These are phyloP conservation scores for Pogoniulus pusillus DNA, from an alignment of 2,797 vertebrate genomes.

Conservation along the genomic window DNA sequence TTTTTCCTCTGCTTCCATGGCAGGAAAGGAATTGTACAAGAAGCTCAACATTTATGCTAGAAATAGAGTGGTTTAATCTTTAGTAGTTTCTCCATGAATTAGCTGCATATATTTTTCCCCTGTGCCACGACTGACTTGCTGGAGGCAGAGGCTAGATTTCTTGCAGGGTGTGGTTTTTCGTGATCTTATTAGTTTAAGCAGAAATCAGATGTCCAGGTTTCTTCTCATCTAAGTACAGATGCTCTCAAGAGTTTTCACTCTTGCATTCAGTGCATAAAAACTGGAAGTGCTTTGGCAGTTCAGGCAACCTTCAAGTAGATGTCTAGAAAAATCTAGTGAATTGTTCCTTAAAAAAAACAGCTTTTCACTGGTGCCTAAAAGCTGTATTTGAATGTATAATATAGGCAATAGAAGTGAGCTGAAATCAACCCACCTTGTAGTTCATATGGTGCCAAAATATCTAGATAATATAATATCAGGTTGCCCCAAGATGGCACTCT, in stretches of 20 bases:
- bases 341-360: not conserved
- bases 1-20: not conserved
- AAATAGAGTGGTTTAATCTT: not conserved
- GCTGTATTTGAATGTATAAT: not conserved
- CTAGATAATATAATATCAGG: not conserved
- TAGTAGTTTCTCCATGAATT: not conserved
- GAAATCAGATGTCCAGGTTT: not conserved
- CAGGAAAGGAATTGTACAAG: not conserved
- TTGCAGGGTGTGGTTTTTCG: not conserved
- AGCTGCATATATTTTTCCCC: accelerated
- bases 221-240: not conserved
- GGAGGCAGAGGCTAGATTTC: not conserved
- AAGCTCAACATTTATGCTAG: not conserved
- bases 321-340: not conserved
- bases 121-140: not conserved
- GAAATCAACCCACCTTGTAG: not conserved
- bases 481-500: constrained; percentile 50
- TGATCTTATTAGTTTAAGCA: not conserved
- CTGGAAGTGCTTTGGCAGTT: not conserved
- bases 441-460: not conserved
- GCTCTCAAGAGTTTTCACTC: not conserved
- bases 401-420: not conserved
- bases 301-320: not conserved
- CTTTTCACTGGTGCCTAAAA: not conserved
- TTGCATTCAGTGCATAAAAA: not conserved